phyloP scores from a whole-genome alignment of 2,113 vertebrate genomes.

The Prietella phreatophila region DNA sequence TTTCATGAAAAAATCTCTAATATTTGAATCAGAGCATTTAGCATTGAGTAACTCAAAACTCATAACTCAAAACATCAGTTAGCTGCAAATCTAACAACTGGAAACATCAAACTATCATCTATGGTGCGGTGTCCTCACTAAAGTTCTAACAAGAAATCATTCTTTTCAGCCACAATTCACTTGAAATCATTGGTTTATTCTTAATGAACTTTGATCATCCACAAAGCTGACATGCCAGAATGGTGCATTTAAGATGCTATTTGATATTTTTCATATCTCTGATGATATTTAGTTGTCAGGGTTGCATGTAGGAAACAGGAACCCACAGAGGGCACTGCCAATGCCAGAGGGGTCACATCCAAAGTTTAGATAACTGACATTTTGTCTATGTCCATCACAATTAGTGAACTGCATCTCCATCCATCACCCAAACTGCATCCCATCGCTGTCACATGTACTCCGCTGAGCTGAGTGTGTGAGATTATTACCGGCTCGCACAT shows the following conservation, averaged over 20 bases:
- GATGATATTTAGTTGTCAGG: slow-evolving; percentile 40
- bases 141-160: not conserved
- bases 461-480: slow-evolving; percentile 15
- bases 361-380: slow-evolving; percentile 76
- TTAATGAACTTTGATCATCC: not conserved
- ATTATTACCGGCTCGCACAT: slow-evolving; percentile 20
- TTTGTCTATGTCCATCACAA: slow-evolving; percentile 55
- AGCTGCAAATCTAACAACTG: not conserved
- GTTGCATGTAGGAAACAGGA: slow-evolving; percentile 43
- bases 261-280: not conserved
- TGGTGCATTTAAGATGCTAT: not conserved
- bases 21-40: not conserved
- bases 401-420: slow-evolving; percentile 36
- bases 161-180: not conserved
- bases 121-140: not conserved
- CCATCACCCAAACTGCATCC: not conserved
- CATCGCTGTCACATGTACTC: slow-evolving; percentile 24
- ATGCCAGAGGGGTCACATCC: slow-evolving; percentile 59
- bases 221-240: not conserved
- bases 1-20: not conserved
- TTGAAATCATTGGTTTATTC: not conserved
- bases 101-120: not conserved
- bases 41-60: not conserved
- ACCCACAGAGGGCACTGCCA: slow-evolving; percentile 50
- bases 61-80: not conserved